phyloP scores from a whole-genome alignment of 2,888 invertebrate genomes.

The Brachylomia viminalis region DNA sequence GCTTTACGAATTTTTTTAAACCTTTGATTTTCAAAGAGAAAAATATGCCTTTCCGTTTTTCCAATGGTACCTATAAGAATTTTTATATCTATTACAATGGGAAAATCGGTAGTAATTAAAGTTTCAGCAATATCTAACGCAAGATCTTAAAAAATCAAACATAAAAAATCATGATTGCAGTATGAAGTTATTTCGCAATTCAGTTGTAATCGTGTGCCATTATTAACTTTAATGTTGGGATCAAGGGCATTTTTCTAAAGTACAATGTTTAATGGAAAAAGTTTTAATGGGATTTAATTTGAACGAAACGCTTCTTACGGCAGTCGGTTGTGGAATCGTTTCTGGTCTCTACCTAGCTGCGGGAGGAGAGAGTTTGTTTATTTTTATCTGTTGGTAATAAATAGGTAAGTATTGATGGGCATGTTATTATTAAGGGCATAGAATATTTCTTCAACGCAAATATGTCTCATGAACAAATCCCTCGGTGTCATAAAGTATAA shows the following conservation, averaged over 20 bases:
- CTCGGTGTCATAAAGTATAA: neutral
- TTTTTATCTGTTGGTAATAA: conserved; percentile 28
- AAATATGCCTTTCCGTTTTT: conserved; percentile 5
- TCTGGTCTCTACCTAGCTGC: conserved; percentile 69
- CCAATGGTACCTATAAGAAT: neutral
- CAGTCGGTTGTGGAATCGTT: conserved; percentile 78
- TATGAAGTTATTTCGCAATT: conserved; percentile 75
- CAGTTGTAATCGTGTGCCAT: conserved; percentile 77
- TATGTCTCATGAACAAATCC: neutral
- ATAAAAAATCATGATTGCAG: conserved; percentile 64
- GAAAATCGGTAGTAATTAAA: conserved; percentile 25
- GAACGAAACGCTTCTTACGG: conserved; percentile 78
- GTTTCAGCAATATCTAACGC: conserved; percentile 39
- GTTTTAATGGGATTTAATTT: conserved; percentile 88
- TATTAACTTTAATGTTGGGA: conserved; percentile 81
- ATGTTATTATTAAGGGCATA: neutral
- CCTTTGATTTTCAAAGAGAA: conserved; percentile 35
- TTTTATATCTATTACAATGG: conserved; percentile 28
- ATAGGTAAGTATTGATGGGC: conserved; percentile 9
- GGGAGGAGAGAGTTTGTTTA: conserved; percentile 12
- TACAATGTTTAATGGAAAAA: conserved; percentile 88
- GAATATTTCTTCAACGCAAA: neutral
- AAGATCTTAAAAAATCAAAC: conserved; percentile 66
- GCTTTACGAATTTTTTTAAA: conserved; percentile 34
- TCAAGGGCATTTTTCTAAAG: conserved; percentile 84